Evolutionary conservation across 35 echinoderm and acorn worm genomes (phyloP).

Genomic region (Ophioderma brevispina): DNA sequence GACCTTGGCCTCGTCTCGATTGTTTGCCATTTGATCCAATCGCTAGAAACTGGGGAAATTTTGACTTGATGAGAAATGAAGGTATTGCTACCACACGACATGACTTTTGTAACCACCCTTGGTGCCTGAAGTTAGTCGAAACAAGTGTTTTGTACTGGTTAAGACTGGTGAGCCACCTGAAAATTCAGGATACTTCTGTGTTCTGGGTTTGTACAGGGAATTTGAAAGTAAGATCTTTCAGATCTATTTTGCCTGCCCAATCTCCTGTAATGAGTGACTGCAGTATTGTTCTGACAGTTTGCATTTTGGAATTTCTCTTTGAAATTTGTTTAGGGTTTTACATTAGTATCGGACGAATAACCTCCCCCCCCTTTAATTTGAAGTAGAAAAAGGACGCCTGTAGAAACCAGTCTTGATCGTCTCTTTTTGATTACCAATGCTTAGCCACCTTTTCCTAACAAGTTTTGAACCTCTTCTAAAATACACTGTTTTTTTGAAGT

Average conservation of each 20-base stretch:
- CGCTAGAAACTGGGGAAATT: neutral
- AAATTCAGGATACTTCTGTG: neutral
- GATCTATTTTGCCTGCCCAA: conserved; percentile 6
- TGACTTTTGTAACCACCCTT: neutral
- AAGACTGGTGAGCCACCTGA: neutral
- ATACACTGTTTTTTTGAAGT: neutral
- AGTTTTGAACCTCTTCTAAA: neutral
- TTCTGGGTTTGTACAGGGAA: neutral
- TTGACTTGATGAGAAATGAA: neutral
- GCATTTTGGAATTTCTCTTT: neutral
- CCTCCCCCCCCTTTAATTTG: neutral
- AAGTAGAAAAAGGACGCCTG: neutral
- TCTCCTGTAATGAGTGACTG: neutral
- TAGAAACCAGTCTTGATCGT: neutral
- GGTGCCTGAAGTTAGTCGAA: neutral
- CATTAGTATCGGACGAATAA: neutral
- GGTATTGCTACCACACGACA: neutral
- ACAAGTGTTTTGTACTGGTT: neutral
- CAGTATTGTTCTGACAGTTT: neutral
- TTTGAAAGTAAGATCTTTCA: conserved; percentile 15
- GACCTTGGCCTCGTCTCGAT: neutral
- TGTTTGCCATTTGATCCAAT: neutral
- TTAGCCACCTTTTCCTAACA: neutral
- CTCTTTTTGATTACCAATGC: neutral
- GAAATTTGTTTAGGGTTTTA: neutral